These are phyloP conservation scores for Psix sp. DNA, from an alignment of 1,140 invertebrate species.

Conservation along the genomic window DNA sequence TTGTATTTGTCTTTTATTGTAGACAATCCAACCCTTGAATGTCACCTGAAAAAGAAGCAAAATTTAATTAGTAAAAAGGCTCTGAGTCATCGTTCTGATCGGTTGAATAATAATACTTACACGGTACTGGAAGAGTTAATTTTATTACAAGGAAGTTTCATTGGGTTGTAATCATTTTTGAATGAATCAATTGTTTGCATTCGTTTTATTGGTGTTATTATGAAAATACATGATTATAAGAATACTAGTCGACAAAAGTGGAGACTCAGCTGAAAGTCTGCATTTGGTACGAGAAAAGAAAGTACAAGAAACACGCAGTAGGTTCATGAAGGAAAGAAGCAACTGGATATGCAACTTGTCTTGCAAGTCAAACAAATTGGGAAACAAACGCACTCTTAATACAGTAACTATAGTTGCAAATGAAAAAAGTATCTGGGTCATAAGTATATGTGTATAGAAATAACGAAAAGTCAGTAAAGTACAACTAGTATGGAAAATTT, in stretches of 20 bases:
- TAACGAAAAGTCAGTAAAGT: constrained; percentile 24
- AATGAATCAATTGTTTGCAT: constrained; percentile 20
- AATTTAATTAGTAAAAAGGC: too few relatives aligned
- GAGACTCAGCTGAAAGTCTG: constrained; percentile 23
- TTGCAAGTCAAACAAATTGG: constrained; percentile 8
- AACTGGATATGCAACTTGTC: constrained; percentile 15
- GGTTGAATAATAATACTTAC: too few relatives aligned
- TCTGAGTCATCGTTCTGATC: too few relatives aligned
- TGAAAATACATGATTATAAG: constrained; percentile 75
- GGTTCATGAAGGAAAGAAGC: constrained; percentile 42
- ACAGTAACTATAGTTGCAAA: constrained; percentile 41
- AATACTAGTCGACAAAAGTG: constrained; percentile 65
- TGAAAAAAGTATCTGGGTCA: constrained; percentile 30
- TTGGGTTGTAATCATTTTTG: constrained; percentile 11
- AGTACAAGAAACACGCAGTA: constrained; percentile 50
- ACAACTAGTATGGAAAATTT: too few relatives aligned
- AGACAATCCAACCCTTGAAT: too few relatives aligned
- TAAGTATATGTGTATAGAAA: constrained; percentile 29
- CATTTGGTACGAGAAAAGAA: constrained; percentile 49
- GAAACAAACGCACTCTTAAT: constrained; percentile 52
- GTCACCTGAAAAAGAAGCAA: too few relatives aligned
- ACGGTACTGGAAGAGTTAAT: too few relatives aligned
- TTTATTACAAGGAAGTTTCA: too few relatives aligned
- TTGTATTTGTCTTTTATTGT: too few relatives aligned
- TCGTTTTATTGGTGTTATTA: constrained; percentile 73